These are phyloP conservation scores for Cuniculus paca DNA, from an alignment of 2,797 vertebrate species.

Conservation along the genomic window DNA sequence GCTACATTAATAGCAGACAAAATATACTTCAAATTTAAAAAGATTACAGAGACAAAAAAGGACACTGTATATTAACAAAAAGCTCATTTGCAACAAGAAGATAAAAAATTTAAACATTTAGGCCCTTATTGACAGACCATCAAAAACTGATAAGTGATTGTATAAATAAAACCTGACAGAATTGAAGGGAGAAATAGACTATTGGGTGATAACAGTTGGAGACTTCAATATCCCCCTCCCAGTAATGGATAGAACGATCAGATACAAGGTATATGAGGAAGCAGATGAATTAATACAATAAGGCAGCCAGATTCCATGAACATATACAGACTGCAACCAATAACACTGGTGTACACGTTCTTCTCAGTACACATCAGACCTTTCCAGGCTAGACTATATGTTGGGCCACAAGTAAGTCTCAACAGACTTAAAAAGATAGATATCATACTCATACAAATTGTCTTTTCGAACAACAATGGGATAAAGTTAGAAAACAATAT, in stretches of 20 bases:
- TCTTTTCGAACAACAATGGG: background rate
- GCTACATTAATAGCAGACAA: background rate
- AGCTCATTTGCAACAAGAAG: background rate
- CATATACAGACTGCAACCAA: background rate
- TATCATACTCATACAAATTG: background rate
- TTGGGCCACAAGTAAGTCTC: background rate
- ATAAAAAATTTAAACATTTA: background rate
- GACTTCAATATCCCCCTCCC: background rate
- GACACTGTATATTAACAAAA: background rate
- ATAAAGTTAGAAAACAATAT: background rate
- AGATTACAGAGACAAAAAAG: background rate
- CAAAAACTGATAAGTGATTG: background rate
- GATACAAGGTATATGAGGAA: background rate
- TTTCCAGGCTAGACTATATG: background rate
- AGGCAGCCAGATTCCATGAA: background rate
- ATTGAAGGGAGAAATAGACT: background rate
- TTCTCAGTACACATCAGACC: background rate
- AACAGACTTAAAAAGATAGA: background rate
- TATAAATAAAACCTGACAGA: background rate
- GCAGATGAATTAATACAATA: background rate
- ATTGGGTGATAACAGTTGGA: background rate
- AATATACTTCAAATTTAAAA: background rate
- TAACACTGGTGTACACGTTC: no score
- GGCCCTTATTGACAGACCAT: background rate
- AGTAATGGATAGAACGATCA: background rate